Evolutionary conservation across 2,797 vertebrate species (phyloP).

Genomic region (Leuciscus waleckii): DNA sequence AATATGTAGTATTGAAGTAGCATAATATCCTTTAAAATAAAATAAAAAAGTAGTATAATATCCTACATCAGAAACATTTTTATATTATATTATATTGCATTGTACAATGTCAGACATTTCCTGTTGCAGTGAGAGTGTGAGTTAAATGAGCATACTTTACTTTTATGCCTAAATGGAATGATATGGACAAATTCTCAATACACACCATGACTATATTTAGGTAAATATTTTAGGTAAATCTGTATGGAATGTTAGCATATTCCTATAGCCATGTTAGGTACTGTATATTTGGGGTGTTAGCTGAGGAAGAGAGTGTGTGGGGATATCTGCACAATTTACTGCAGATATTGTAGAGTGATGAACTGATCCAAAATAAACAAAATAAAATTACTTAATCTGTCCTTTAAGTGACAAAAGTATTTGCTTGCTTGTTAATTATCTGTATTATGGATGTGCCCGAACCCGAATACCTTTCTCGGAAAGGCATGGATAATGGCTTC

Average conservation of each 20-base stretch:
- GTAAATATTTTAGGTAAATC: not conserved
- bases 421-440: constrained; percentile 14
- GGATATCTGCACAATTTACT: not conserved
- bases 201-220: not conserved
- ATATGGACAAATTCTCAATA: not conserved
- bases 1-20: not conserved
- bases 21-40: too few relatives aligned
- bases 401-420: constrained; percentile 12
- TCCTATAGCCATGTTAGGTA: constrained; percentile 16
- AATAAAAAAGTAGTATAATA: not conserved
- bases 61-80: not conserved
- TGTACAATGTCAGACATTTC: not conserved
- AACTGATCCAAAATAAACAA: constrained; percentile 35
- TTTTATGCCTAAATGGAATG: not conserved
- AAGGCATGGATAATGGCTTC: not conserved
- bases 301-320: not conserved
- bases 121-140: not conserved
- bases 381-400: constrained; percentile 43
- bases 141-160: too few relatives aligned
- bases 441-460: not conserved
- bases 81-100: not conserved
- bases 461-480: not conserved
- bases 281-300: not conserved
- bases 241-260: constrained; percentile 9
- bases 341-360: not conserved